phyloP scores from a whole-genome alignment of 2,888 invertebrate genomes.

The Rhopalosiphum nymphaeae region DNA sequence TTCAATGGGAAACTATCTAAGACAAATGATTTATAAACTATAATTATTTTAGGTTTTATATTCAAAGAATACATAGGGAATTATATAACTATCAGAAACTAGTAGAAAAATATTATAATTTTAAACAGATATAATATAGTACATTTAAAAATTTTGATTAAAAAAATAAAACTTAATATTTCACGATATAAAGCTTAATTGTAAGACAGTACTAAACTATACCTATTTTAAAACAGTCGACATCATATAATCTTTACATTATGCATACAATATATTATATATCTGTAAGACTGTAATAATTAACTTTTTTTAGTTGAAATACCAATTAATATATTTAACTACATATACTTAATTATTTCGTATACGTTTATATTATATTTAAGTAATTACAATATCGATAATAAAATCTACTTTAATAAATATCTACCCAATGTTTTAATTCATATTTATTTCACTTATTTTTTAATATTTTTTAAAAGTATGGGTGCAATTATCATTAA shows the following conservation, averaged over 20 bases:
- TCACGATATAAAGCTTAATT: too few relatives aligned
- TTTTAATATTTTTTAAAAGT: neutral
- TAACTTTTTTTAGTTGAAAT: neutral
- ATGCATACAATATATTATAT: neutral
- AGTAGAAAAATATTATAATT: neutral
- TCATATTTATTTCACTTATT: constrained; percentile 6
- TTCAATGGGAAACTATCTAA: too few relatives aligned
- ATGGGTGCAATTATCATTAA: neutral
- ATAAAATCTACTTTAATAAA: neutral
- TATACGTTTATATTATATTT: neutral
- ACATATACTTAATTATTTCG: neutral
- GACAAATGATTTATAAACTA: too few relatives aligned
- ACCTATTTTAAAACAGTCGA: neutral
- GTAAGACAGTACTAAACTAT: too few relatives aligned
- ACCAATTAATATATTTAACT: neutral
- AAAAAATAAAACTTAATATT: neutral
- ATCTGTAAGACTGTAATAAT: neutral
- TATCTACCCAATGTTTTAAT: neutral
- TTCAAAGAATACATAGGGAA: too few relatives aligned
- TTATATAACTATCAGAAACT: too few relatives aligned
- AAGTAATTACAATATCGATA: neutral
- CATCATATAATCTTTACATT: neutral
- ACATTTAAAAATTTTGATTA: neutral
- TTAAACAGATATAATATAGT: neutral
- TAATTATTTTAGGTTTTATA: too few relatives aligned